Base-by-base conservation (phyloP, 2,888 invertebrate genomes). In the Stegana nigrithorax region DNA sequence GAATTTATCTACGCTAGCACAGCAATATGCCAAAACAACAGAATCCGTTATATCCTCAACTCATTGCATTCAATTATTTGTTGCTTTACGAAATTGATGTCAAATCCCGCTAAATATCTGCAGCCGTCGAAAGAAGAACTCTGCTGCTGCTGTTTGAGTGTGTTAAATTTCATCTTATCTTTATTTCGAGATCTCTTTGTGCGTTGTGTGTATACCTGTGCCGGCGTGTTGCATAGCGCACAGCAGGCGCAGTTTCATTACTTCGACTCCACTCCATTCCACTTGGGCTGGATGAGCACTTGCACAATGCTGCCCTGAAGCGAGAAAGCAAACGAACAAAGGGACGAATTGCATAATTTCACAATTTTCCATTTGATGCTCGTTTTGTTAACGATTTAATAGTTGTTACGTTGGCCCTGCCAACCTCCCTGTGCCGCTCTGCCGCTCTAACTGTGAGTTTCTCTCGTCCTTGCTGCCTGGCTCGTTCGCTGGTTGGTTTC, bases 331-430 rank as follows among this genome's bases (percentile, higher is more conserved):
- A n/a, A n/a, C n/a, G n/a, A n/a, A n/a, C n/a, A n/a, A n/a, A n/a
- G n/a, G 67, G 70, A 78, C 74, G 79, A 74, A 81, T 81, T 82
- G 83, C 83, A 82, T 82, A 82, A 82, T 82, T 82, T 82, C 76
- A 80, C 81, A 83, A 82, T 83, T 82, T 82, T 83, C 83, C 83
- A 81, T 80, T 80, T 78, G 78, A 81, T 83, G 83, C 80, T 81
- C 75, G 76, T 78, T 78, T 78, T 70, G 75, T 55, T 55, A 55
- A 55, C 26, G 53, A 36, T 55, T 55, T 55, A 36, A 32, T 55
- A 55, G 53, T 55, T 26, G 50, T 23, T 26, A 14, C n/a, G n/a
- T n/a, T n/a, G n/a, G n/a, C n/a, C n/a, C n/a, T n/a, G n/a, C n/a
- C n/a, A n/a, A n/a, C n/a, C 10, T 29, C 29, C 6, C 36, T 12